phyloP scores from a whole-genome alignment of 2,113 vertebrate species.

The Beaufortia kweichowensis region DNA sequence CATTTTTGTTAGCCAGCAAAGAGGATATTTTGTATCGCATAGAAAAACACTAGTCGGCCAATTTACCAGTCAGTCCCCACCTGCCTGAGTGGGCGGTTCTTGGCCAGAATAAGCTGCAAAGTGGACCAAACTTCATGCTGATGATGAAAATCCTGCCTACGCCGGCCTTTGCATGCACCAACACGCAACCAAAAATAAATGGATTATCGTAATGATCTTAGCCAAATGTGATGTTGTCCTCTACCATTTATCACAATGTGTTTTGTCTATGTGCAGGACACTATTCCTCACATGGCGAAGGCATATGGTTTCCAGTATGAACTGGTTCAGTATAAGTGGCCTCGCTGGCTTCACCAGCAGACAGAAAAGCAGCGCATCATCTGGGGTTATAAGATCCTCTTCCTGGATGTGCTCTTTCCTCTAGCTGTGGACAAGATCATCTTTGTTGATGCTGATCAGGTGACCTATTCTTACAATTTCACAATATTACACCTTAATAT shows the following conservation, averaged over 20 bases:
- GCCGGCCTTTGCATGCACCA: not conserved
- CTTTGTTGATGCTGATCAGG: conserved; percentile 98
- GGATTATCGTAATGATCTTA: not conserved
- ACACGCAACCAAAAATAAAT: not conserved
- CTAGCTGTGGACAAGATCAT: conserved; percentile 96
- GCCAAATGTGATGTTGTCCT: not conserved
- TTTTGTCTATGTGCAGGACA: conserved; percentile 73
- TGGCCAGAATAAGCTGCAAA: not conserved
- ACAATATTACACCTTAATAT: too few relatives aligned
- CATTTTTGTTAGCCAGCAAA: too few relatives aligned
- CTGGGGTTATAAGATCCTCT: conserved; percentile 99
- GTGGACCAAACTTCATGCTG: not conserved
- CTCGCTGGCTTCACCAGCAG: conserved; percentile 93
- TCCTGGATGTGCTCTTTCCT: conserved; percentile 96
- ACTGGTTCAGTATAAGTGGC: conserved; percentile 95
- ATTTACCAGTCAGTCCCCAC: too few relatives aligned
- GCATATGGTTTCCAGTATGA: conserved; percentile 91
- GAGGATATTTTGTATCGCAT: too few relatives aligned
- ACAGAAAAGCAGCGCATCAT: conserved; percentile 96
- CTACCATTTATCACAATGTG: not conserved
- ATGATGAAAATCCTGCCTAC: too few relatives aligned
- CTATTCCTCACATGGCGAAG: conserved; percentile 90
- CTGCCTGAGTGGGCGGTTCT: too few relatives aligned
- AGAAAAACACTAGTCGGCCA: too few relatives aligned
- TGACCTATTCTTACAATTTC: conserved; percentile 51